Evolutionary conservation across 2,797 vertebrate species (phyloP).

Genomic region (Furcifer pardalis): DNA sequence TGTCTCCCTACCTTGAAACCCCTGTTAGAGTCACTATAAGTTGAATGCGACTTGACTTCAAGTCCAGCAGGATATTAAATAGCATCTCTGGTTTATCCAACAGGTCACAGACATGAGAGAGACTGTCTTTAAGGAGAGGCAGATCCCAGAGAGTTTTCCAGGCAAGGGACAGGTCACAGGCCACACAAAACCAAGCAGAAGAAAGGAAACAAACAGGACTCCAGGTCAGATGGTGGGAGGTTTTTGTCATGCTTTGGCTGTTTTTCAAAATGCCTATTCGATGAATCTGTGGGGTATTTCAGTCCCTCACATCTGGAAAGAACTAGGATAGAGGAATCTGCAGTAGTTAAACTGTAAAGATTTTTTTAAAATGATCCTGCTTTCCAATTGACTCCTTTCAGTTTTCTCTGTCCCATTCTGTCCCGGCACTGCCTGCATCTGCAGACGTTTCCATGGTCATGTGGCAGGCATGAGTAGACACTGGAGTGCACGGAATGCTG

Average conservation of each 20-base stretch:
- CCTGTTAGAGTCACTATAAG: no score
- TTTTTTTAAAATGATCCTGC: neutral
- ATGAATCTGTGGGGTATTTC: neutral
- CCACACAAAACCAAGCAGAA: slow-evolving; percentile 27
- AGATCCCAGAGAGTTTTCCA: slow-evolving; percentile 77
- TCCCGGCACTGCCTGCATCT: no score
- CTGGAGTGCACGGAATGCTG: no score
- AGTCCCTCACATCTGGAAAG: neutral
- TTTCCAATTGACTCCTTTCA: neutral
- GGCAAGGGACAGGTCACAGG: slow-evolving; percentile 79
- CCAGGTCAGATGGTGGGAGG: slow-evolving; percentile 64
- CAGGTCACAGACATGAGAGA: slow-evolving; percentile 88
- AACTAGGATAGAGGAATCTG: neutral
- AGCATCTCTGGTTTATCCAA: slow-evolving; percentile 2
- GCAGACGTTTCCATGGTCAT: no score
- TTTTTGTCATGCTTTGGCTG: no score
- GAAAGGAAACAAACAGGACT: slow-evolving; percentile 37
- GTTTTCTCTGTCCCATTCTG: slow-evolving; percentile 19
- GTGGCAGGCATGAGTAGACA: no score
- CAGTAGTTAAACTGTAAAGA: neutral
- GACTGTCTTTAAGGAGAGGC: slow-evolving; percentile 76
- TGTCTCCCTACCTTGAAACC: no score
- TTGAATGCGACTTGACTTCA: no score
- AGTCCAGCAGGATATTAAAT: neutral
- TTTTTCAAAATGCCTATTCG: no score